Evolutionary conservation across 2,113 vertebrate species (phyloP).

Genomic region (Apistogramma diplotaenia): DNA sequence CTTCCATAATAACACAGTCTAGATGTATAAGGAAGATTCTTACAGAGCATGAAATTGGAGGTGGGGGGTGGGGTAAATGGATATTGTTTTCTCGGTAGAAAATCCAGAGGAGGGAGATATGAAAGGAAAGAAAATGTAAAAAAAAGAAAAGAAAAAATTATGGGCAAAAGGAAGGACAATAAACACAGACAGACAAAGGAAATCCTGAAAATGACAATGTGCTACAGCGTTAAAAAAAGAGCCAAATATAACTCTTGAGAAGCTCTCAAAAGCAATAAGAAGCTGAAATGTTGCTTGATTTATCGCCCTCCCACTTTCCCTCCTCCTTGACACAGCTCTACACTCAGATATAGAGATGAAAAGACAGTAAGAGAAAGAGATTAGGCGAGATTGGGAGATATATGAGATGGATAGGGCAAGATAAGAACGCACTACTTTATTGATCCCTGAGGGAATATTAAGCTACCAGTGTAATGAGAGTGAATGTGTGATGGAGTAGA

Average conservation of each 20-base stretch:
- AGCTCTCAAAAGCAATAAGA: constrained; percentile 28
- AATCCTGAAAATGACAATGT: not conserved
- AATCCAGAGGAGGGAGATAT: not conserved
- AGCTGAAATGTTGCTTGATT: constrained; percentile 43
- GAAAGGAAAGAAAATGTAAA: not conserved
- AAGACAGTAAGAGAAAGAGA: constrained; percentile 64
- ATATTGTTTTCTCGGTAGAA: not conserved
- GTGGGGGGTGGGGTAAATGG: not conserved
- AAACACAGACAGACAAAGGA: not conserved
- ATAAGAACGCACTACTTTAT: constrained; percentile 54
- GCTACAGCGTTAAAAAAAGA: constrained; percentile 9
- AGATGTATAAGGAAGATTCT: not conserved
- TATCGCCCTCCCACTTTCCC: constrained; percentile 46
- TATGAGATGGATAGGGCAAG: constrained; percentile 38
- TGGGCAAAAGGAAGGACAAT: not conserved
- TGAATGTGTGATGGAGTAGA: constrained; percentile 49
- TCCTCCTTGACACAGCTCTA: constrained; percentile 52
- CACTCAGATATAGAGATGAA: constrained; percentile 53
- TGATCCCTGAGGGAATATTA: constrained; percentile 68
- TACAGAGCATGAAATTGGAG: constrained; percentile 25
- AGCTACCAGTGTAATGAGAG: constrained; percentile 63
- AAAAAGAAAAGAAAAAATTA: not conserved
- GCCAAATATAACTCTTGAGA: constrained; percentile 7
- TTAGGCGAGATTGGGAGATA: constrained; percentile 55
- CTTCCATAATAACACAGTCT: constrained; percentile 8